Evolutionary conservation across 2,113 vertebrate genomes (phyloP).

Genomic region (Burhinus oedicnemus): DNA sequence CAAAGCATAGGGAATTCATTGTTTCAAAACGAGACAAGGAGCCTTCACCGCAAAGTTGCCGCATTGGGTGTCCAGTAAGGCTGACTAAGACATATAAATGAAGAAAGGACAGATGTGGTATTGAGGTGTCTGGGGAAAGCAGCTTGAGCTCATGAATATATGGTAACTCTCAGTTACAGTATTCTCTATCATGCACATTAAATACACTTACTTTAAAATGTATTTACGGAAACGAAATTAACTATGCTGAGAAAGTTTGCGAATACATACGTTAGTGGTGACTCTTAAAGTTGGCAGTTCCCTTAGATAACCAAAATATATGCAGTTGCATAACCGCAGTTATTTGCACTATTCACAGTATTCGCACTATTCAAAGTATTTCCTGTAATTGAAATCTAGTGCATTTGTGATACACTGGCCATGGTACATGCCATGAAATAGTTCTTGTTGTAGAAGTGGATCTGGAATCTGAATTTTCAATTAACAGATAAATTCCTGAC

Average conservation of each 20-base stretch:
- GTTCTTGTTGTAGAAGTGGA: not conserved
- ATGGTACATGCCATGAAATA: not conserved
- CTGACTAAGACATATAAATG: not conserved
- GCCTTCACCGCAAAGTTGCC: not conserved
- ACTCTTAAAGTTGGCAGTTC: not conserved
- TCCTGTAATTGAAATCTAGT: not conserved
- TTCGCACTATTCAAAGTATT: not conserved
- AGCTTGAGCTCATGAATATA: not conserved
- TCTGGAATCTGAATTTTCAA: not conserved
- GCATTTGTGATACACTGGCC: not conserved
- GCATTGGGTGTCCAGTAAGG: not conserved
- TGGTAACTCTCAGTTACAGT: not conserved
- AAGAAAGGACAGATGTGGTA: not conserved
- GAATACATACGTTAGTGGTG: not conserved
- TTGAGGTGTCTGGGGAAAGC: conserved; percentile 6
- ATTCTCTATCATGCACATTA: not conserved
- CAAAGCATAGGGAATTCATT: not conserved
- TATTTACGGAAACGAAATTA: not conserved
- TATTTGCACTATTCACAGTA: not conserved
- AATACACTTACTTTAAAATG: not conserved
- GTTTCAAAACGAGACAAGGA: not conserved
- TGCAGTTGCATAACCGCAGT: not conserved
- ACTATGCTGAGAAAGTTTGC: not conserved
- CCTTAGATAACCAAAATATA: not conserved
- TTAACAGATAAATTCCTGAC: not conserved